Base-by-base conservation (phyloP, 2,797 vertebrate genomes). In the Fistularia tabacaria region DNA sequence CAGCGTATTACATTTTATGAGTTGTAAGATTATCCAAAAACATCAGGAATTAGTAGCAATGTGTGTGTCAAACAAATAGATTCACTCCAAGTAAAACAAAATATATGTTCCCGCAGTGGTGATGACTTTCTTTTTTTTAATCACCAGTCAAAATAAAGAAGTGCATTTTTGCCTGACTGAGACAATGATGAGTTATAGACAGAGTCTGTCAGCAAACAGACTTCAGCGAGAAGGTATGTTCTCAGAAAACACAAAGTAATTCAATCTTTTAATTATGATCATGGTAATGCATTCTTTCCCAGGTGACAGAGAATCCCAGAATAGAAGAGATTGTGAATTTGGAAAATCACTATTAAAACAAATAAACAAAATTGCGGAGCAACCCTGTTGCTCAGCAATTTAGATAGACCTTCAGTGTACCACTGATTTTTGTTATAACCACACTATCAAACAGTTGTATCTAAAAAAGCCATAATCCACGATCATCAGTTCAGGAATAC, bases 181-280 rank as follows among this genome's bases (percentile, higher is more conserved):
- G 92, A 92, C 91, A 91, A 92, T 92, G 90, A 91, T 71, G 85
- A 80, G 87, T 88, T 90, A 84, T 92, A 91, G 84, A 85, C 89
- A 91, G 82, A 81, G 79, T 83, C 88, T 89, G 90, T 87, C 85
- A 91, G 88, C 85, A 87, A 49, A 13, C 25, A 25, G 25, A 25
- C 25, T 89, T 14, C 3, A 86, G 89, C 90, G 82, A 82, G 25
- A 25, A 25, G 25, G 2, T 25, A 25, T 25, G 25, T 25, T 25
- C 25, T 25, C 25, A 25, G 25, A 25, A 25, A 25, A 25, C 25
- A 25, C 25, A 25, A 25, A 25, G 25, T 25, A 25, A 25, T 25
- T 25, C 25, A 25, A 25, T 25, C 25, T 25, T 25, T 25, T 25
- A 25, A 25, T 25, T 5, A 25, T 5, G 25, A 25, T 25, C 25